phyloP scores from a whole-genome alignment of 1,140 invertebrate species.

The Zaprionus kolodkinae region DNA sequence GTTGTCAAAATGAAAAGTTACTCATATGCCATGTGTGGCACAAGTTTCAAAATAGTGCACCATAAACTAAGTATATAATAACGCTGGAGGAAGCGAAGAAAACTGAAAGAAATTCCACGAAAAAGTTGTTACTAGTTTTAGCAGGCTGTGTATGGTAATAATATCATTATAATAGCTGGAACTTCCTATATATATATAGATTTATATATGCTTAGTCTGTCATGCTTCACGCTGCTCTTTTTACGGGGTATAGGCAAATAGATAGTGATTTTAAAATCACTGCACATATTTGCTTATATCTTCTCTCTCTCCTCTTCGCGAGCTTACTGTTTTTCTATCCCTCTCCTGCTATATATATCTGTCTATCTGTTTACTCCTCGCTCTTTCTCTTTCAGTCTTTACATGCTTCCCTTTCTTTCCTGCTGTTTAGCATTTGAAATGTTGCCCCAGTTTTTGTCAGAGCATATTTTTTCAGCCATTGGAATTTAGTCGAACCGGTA shows the following conservation, averaged over 20 bases:
- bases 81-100: not conserved
- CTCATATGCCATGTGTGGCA: slow-evolving; percentile 13
- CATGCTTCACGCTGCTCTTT: not conserved
- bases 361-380: slow-evolving; percentile 11
- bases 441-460: slow-evolving; percentile 28
- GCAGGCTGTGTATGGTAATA: not conserved
- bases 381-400: slow-evolving; percentile 12
- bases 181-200: not conserved
- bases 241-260: slow-evolving; percentile 14
- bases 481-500: slow-evolving; percentile 44
- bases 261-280: slow-evolving; percentile 2
- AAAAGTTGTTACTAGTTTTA: not conserved
- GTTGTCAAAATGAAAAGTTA: slow-evolving; percentile 66
- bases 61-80: not conserved
- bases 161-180: not conserved
- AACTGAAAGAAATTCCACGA: not conserved
- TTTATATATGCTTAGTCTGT: not conserved
- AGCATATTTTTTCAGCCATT: slow-evolving; percentile 28
- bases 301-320: not conserved
- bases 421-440: slow-evolving; percentile 40
- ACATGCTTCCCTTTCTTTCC: slow-evolving; percentile 18
- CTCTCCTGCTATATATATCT: not conserved
- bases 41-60: not conserved
- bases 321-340: not conserved
- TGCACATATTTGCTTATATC: not conserved